These are phyloP conservation scores for Papilio demoleus DNA, from an alignment of 2,888 invertebrate genomes.

Conservation along the genomic window DNA sequence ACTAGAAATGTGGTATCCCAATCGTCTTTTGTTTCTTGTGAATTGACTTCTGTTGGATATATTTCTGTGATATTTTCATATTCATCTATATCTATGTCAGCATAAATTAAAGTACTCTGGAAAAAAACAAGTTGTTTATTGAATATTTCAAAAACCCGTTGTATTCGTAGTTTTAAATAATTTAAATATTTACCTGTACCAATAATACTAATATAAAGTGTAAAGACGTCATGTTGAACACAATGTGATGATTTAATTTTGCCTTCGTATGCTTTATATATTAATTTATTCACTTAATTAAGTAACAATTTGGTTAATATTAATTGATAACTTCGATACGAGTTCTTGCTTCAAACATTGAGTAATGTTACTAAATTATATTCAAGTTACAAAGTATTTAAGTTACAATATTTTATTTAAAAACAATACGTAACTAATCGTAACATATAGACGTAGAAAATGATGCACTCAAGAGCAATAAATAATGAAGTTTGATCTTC, in stretches of 20 bases:
- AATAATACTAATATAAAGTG: conserved; percentile 66
- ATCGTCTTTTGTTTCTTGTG: conserved; percentile 54
- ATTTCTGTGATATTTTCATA: conserved; percentile 47
- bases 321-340: conserved; percentile 38
- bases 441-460: too few relatives aligned
- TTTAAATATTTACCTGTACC: conserved; percentile 63
- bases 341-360: conserved; percentile 21
- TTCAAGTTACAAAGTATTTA: conserved; percentile 5
- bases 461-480: too few relatives aligned
- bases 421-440: not conserved
- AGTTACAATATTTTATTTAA: not conserved
- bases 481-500: too few relatives aligned
- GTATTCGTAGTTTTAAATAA: not conserved
- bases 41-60: conserved; percentile 48
- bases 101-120: conserved; percentile 60
- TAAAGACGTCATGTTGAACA: conserved; percentile 63
- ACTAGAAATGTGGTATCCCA: conserved; percentile 64
- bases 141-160: too few relatives aligned
- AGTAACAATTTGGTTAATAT: conserved; percentile 56
- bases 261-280: conserved; percentile 58
- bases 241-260: conserved; percentile 43
- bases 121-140: conserved; percentile 42
- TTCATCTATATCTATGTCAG: conserved; percentile 49
- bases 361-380: conserved; percentile 27
- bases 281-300: conserved; percentile 58